Conservation (phyloP, 2,888 invertebrate species). For the Cheilosia impressa region DNA sequence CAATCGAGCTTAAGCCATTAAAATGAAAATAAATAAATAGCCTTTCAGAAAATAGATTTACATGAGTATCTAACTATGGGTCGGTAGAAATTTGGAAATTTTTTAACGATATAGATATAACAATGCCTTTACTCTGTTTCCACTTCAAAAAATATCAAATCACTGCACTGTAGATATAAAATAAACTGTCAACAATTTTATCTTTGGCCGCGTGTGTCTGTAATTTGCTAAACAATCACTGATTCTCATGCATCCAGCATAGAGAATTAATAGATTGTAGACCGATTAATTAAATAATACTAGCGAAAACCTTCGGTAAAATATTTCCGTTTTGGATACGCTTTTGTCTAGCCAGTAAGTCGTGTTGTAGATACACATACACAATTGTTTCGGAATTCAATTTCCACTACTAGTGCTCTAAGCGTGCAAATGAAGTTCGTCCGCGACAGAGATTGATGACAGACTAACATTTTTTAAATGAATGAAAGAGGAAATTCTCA, state of each 20-base stretch:
- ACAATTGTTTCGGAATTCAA: slow-evolving; percentile 26
- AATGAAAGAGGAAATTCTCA: too few relatives aligned
- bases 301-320: slow-evolving; percentile 32
- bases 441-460: slow-evolving; percentile 47
- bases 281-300: slow-evolving; percentile 1
- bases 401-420: neutral
- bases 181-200: neutral
- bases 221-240: slow-evolving; percentile 18
- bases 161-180: neutral
- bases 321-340: slow-evolving; percentile 43
- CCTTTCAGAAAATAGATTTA: slow-evolving; percentile 36
- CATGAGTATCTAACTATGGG: neutral
- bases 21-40: slow-evolving; percentile 56
- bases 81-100: slow-evolving; percentile 1
- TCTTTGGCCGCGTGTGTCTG: slow-evolving; percentile 13
- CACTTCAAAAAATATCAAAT: slow-evolving; percentile 2
- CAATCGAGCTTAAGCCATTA: slow-evolving; percentile 57
- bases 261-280: slow-evolving; percentile 1
- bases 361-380: slow-evolving; percentile 20
- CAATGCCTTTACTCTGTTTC: slow-evolving; percentile 12
- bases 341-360: slow-evolving; percentile 19
- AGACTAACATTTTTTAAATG: slow-evolving; percentile 56
- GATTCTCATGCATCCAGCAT: neutral
- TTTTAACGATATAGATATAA: neutral
- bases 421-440: slow-evolving; percentile 16